Evolutionary conservation across 2,797 vertebrate genomes (phyloP).

Genomic region (Rhinichthys osculus): DNA sequence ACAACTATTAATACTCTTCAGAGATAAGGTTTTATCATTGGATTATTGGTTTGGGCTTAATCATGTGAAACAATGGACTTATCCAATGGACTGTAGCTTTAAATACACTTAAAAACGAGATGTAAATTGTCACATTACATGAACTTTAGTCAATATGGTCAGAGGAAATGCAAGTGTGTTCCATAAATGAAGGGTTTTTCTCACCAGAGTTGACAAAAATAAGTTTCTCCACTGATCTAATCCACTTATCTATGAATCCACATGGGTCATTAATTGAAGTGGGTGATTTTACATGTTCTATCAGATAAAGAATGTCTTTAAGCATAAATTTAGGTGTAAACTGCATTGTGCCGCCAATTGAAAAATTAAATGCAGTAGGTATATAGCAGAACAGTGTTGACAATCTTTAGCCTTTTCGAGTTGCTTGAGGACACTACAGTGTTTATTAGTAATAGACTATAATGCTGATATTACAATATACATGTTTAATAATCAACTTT

Average conservation of each 20-base stretch:
- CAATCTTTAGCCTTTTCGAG: too few species aligned
- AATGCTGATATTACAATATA: background rate
- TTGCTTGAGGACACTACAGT: too few species aligned
- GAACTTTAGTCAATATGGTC: background rate
- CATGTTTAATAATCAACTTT: background rate
- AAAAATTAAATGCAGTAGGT: background rate
- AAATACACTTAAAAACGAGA: background rate
- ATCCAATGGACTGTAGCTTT: background rate
- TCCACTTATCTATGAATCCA: background rate
- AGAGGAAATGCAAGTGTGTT: background rate
- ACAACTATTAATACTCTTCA: conserved; percentile 11
- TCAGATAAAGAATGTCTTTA: background rate
- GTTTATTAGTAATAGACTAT: background rate
- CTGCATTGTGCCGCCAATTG: background rate
- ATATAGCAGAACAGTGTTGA: background rate
- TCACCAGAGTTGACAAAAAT: background rate
- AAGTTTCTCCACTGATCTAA: background rate
- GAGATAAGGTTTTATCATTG: background rate
- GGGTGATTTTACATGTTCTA: background rate
- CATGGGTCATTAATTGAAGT: background rate
- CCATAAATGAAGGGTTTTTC: background rate
- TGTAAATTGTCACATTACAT: background rate
- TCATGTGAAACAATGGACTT: background rate
- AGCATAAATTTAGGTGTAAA: background rate
- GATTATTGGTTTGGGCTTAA: conserved; percentile 16